Evolutionary conservation across 2,888 invertebrate genomes (phyloP).

Genomic region (Zaprionus lineosus): DNA sequence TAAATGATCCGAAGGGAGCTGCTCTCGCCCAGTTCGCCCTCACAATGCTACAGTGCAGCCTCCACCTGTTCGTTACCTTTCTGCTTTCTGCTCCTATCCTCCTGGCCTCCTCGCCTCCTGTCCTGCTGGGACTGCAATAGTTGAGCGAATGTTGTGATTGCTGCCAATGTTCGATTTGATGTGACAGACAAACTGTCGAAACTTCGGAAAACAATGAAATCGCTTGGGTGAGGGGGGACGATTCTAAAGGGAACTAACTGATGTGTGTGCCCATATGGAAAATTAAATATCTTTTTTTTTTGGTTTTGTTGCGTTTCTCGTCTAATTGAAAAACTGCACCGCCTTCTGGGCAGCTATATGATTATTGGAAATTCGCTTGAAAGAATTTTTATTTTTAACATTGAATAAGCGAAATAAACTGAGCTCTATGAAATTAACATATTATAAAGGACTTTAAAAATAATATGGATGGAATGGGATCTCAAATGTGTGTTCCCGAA

Average conservation of each 20-base stretch:
- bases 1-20: slow-evolving; percentile 49
- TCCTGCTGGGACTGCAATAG: slow-evolving; percentile 7
- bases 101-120: background rate
- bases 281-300: slow-evolving; percentile 52
- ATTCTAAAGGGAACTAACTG: background rate
- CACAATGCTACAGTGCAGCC: no score
- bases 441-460: no score
- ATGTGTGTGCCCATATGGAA: slow-evolving; percentile 24
- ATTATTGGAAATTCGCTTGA: no score
- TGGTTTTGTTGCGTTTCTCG: background rate
- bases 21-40: no score
- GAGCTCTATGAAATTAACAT: no score
- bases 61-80: no score
- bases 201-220: slow-evolving; percentile 64
- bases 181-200: slow-evolving; percentile 67
- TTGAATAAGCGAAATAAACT: no score
- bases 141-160: slow-evolving; percentile 14
- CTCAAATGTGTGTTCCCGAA: no score
- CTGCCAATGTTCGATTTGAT: slow-evolving; percentile 38
- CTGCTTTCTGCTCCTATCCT: background rate
- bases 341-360: no score
- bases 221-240: background rate
- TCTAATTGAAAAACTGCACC: slow-evolving; percentile 19
- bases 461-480: no score
- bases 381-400: no score